Evolutionary conservation across 35 echinoderm and acorn worm genomes (phyloP), one percentile per base, ranked within the genome.

Genomic region (Apostichopus californicus): DNA sequence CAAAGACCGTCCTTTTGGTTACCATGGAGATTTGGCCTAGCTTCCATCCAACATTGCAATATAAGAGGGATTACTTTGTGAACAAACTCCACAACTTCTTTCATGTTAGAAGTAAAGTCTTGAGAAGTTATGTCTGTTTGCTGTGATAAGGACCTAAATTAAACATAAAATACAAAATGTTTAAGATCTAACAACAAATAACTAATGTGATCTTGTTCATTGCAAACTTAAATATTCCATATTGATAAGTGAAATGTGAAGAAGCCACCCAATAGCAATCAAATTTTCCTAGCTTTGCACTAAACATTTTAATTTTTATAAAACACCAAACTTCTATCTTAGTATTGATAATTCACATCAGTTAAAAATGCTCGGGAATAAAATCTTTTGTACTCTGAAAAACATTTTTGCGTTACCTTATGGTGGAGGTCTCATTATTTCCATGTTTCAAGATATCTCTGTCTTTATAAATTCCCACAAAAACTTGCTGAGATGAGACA

Each of bases 41-140:
- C 97, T 64, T 98, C 97, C 65, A 92, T 92, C 97, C 97, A 99
- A 15, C 88, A 94, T 25, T 96, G 97, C 8, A 99, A 78, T 5
- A 99, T 81, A 1, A 98, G 73, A 20, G 97, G 97, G 5, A 98
- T 84, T 28, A 98, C 80, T 1, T 90, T 95, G 11, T 79, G 77
- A n/a, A 90, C 77, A 59, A 98, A 94, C 8, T 53, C 73, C 2
- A 83, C 75, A 2, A 96, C 73, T 9, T 95, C 91, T 11, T 77
- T 34, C 1, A 78, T 12, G 78, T 34, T 83, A 10, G 93, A 94
- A 1, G 87, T 91, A 59, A 91, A 89, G 57, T 94, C 78, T 52
- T 85, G 18, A 18, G 83, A 61, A 6, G 11, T 10, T 79, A 55
- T 9, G 60, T 64, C 78, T 25, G 10, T 63, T 34, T 93, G 64